Evolutionary conservation across 2,797 vertebrate species (phyloP).

Genomic region (Pterois miles): DNA sequence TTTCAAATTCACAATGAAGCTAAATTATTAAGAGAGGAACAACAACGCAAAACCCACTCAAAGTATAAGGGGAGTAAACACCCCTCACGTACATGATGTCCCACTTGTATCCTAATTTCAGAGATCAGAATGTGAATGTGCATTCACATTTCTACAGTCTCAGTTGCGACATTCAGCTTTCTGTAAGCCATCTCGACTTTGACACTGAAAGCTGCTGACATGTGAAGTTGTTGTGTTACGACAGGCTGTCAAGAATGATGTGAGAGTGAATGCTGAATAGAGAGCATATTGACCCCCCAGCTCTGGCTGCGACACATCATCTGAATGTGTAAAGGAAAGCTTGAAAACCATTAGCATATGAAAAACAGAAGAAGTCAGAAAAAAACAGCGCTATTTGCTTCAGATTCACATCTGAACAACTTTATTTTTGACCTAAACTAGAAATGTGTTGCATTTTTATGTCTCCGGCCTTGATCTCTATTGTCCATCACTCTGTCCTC

Average conservation of each 20-base stretch:
- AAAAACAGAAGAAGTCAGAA: background rate
- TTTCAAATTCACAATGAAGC: constrained; percentile 58
- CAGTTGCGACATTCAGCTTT: background rate
- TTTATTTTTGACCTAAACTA: constrained; percentile 9
- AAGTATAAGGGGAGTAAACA: background rate
- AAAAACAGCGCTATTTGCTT: background rate
- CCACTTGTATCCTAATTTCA: constrained; percentile 8
- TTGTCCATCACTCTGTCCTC: background rate
- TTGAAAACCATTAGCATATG: constrained; percentile 33
- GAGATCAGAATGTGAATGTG: constrained; percentile 10
- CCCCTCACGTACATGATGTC: background rate
- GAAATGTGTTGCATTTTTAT: background rate
- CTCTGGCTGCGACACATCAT: constrained; percentile 13
- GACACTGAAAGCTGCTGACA: constrained; percentile 29
- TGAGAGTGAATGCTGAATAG: constrained; percentile 24
- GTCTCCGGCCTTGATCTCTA: background rate
- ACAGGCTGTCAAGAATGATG: constrained; percentile 40
- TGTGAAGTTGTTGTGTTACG: constrained; percentile 35
- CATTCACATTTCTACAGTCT: background rate
- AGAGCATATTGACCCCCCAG: constrained; percentile 26
- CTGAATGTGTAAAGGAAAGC: constrained; percentile 28
- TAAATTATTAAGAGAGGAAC: background rate
- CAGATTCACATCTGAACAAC: background rate
- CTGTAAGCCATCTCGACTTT: constrained; percentile 1
- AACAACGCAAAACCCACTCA: background rate